Evolutionary conservation across 2,797 vertebrate genomes (phyloP), one percentile per base, ranked within the genome.

Genomic region (Catamblyrhynchus diadema): DNA sequence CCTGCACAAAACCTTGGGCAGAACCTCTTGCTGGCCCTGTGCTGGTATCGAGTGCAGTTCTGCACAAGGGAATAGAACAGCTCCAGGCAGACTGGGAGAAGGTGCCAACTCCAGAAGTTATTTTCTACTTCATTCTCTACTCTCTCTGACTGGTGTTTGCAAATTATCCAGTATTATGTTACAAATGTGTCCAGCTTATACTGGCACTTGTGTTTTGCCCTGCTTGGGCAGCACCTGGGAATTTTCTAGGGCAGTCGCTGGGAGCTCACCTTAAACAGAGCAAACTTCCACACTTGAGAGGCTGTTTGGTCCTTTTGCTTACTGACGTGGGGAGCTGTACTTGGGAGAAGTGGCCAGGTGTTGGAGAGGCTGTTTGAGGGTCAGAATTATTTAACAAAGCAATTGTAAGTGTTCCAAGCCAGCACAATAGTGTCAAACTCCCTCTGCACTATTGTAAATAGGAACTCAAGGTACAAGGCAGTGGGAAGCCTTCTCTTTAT

Each of bases 391-490:
- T 71, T 56, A 78, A 82, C 30, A 67, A 70, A 94, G 47, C n/a
- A 28, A 54, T 28, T 92, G 4, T 77, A 24, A 91, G 19, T 57
- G 64, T 66, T 70, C 69, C 39, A 35, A 60, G 54, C 10, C 73
- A 83, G 70, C n/a, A 96, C 93, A 94, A 96, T 95, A 57, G 94
- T 91, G 85, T 84, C 79, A 96, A 77, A 64, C 54, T 94, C 91
- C 57, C 30, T 84, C 57, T 86, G 56, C 9, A 2, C 82, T 41
- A 27, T 70, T 90, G 66, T 93, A 50, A 93, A 19, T 90, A 42
- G 89, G 50, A 72, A 17, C 67, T 60, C 77, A 80, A 95, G 93
- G 82, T 86, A n/a, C 96, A 96, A 96, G 95, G 95, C 96, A 95
- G 82, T 44, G 87, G 30, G 48, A 93, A 80, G 74, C 41, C 47